Percentiles rank a stretch among this genome's conserved stretches.
phyloP scores from a whole-genome alignment of 1,140 invertebrate genomes.

The Drosophila nikananu region DNA sequence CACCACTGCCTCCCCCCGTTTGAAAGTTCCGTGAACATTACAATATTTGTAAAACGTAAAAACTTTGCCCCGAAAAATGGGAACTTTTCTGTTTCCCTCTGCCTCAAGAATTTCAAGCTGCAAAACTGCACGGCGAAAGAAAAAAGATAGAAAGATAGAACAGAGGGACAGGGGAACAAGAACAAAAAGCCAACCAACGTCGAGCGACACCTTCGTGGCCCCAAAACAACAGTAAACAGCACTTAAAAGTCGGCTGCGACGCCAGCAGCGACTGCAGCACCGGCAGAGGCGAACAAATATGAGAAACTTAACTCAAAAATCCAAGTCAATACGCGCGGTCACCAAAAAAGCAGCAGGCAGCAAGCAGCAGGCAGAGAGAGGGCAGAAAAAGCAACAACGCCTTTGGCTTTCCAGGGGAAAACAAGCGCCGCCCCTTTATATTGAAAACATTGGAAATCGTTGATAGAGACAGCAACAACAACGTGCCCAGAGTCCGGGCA shows the following conservation, averaged over 20 bases:
- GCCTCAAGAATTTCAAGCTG: constrained; percentile 48
- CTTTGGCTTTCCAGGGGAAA: constrained; percentile 50
- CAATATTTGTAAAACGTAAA: constrained; percentile 77
- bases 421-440: constrained; percentile 79
- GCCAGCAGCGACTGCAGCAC: constrained; percentile 27
- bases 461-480: constrained; percentile 57
- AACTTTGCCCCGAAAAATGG: constrained; percentile 56
- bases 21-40: constrained; percentile 59
- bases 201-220: constrained; percentile 81
- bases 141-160: constrained; percentile 23
- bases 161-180: constrained; percentile 29
- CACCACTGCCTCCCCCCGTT: background rate
- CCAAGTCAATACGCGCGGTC: constrained; percentile 83
- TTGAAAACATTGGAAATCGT: constrained; percentile 82
- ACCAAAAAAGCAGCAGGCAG: constrained; percentile 53
- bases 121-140: constrained; percentile 17
- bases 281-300: constrained; percentile 74
- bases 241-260: constrained; percentile 73
- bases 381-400: constrained; percentile 21
- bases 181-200: constrained; percentile 62
- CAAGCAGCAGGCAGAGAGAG: constrained; percentile 6
- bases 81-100: constrained; percentile 43
- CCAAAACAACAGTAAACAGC: constrained; percentile 83
- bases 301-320: constrained; percentile 84
- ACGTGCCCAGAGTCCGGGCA: constrained; percentile 23